Base-by-base conservation (phyloP, 2,888 invertebrate genomes). In the Xestia c-nigrum region DNA sequence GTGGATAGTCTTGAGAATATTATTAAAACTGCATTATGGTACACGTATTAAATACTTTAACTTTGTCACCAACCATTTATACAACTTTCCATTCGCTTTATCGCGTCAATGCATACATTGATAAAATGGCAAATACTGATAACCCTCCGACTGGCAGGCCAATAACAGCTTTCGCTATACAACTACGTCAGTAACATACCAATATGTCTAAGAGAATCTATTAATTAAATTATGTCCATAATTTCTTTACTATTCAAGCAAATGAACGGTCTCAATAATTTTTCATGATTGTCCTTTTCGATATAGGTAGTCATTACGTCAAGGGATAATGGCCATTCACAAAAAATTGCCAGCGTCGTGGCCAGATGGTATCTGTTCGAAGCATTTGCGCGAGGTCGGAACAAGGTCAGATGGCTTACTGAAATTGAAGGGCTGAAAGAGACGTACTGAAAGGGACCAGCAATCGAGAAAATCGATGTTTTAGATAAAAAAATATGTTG, bases 51-150 rank as follows among this genome's bases (percentile, higher is more conserved):
- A 63, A 65, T 73, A 72, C 66, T 72, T 76, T 69, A 72, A 72
- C 66, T 72, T 76, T 69, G 68, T 76, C 69, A 73, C 75, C 63
- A 46, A 70, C 68, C 24, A 70, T 80, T 77, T 76, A 79, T 67
- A 81, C 47, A 85, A 85, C 76, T 89, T 86, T 86, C 81, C 88
- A 85, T 86, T 82, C 71, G 72, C 38, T 52, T 85, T 89, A 88
- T 87, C 88, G 63, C 55, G 31, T 57, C 71, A 81, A 59, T 75
- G 73, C 80, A 78, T 76, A 78, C 65, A 66, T 74, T 79, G 89
- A 89, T 87, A 89, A 83, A 76, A 78, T 75, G 70, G 77, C 70
- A 78, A 83, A 86, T 75, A 59, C 73, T 80, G 88, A 88, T 89
- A 89, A 89, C 85, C 88, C 73, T 66, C 43, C 68, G n/a, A 10